Conservation (phyloP, 2,113 vertebrate species). For the Rhadina sibilatrix region DNA sequence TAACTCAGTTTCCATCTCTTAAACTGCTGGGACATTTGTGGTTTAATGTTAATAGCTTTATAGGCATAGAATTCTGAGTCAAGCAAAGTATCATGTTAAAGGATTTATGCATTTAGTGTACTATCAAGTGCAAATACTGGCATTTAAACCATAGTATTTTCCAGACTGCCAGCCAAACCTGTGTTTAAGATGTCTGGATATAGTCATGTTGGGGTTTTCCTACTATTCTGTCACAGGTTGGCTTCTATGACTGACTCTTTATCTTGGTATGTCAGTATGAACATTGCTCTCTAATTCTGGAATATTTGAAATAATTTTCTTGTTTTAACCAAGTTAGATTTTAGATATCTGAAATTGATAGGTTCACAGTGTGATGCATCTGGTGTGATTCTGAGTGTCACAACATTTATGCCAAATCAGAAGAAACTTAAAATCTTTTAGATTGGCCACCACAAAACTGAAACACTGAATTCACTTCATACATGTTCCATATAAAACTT, state of each 20-base stretch:
- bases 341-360: neutral
- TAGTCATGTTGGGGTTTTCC: neutral
- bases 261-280: neutral
- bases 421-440: neutral
- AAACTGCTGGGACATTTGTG: slow-evolving; percentile 48
- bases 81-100: slow-evolving; percentile 59
- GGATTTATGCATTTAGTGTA: slow-evolving; percentile 46
- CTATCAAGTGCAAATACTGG: slow-evolving; percentile 44
- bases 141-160: slow-evolving; percentile 42
- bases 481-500: neutral
- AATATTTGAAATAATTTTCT: neutral
- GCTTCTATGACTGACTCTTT: neutral
- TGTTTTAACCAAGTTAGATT: neutral
- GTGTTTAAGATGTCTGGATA: neutral
- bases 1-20: slow-evolving; percentile 61
- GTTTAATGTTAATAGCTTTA: slow-evolving; percentile 59
- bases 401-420: neutral
- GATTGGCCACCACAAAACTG: neutral
- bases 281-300: neutral
- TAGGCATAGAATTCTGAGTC: slow-evolving; percentile 57
- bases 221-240: neutral
- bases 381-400: neutral
- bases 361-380: neutral
- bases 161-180: neutral
- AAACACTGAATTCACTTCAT: neutral